Evolutionary conservation across 2,888 invertebrate species (phyloP).

Genomic region (Aricia artaxerxes): DNA sequence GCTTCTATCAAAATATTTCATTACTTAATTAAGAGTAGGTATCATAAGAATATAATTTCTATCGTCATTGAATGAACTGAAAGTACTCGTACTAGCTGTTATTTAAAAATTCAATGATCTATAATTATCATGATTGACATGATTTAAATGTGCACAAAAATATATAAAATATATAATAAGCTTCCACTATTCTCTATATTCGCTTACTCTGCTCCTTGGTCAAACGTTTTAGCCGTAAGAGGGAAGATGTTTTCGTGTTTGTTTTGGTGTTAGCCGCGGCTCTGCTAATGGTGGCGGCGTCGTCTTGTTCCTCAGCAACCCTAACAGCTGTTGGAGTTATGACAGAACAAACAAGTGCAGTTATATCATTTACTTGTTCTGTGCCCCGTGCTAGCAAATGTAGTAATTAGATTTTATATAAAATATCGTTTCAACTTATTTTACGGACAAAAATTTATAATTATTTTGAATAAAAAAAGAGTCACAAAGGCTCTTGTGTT

Average conservation of each 20-base stretch:
- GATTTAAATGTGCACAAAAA: not conserved
- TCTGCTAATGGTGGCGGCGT: constrained; percentile 45
- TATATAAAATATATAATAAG: not conserved
- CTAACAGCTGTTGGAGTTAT: constrained; percentile 24
- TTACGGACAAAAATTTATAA: not conserved
- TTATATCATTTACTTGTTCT: not conserved
- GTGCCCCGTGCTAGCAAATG: too few relatives aligned
- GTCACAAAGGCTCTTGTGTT: too few relatives aligned
- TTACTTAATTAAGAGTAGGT: too few relatives aligned
- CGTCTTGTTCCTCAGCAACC: constrained; percentile 41
- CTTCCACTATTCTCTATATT: constrained; percentile 33
- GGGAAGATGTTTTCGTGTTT: constrained; percentile 44
- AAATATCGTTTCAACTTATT: not conserved
- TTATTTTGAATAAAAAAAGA: too few relatives aligned
- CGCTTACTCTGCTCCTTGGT: constrained; percentile 38
- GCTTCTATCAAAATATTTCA: not conserved
- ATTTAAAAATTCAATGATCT: too few relatives aligned
- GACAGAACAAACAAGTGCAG: not conserved
- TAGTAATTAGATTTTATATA: not conserved
- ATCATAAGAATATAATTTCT: too few relatives aligned
- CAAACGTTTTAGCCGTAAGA: constrained; percentile 44
- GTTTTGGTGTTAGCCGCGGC: constrained; percentile 45
- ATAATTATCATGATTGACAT: too few relatives aligned
- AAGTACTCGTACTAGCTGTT: too few relatives aligned
- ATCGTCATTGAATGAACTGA: too few relatives aligned